Percentiles rank a stretch among this genome's conserved stretches.
phyloP scores from a whole-genome alignment of 2,797 vertebrate species.

The Rhynchonycteris naso region DNA sequence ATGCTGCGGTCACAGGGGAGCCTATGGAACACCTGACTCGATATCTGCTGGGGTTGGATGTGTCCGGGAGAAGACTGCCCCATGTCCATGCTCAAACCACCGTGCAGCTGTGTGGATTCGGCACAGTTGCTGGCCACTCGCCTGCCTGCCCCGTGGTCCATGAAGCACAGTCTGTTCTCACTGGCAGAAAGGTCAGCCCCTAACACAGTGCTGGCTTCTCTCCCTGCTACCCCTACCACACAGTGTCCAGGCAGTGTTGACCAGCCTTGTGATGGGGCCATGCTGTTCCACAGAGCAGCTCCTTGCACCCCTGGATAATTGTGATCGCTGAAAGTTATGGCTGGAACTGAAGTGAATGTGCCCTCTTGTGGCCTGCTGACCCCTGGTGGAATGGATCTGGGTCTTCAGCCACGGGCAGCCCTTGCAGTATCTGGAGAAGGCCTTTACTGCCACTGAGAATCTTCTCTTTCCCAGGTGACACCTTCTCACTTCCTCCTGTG shows the following conservation, averaged over 20 bases:
- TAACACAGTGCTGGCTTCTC: background rate
- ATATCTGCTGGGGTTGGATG: background rate
- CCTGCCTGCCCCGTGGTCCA: background rate
- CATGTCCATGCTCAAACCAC: background rate
- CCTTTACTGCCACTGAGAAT: background rate
- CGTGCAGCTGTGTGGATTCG: background rate
- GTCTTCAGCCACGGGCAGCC: background rate
- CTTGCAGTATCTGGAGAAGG: background rate
- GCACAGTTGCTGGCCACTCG: background rate
- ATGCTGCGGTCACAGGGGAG: background rate
- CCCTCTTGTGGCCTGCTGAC: background rate
- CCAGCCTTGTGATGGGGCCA: background rate
- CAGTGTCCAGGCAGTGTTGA: background rate
- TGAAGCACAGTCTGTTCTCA: background rate
- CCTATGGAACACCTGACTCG: background rate
- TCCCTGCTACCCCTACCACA: rapidly evolving
- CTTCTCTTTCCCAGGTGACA: background rate
- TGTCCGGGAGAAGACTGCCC: background rate
- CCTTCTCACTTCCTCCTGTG: background rate
- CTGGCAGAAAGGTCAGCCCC: background rate
- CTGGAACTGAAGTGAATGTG: background rate
- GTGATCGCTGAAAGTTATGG: background rate
- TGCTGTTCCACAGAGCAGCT: background rate
- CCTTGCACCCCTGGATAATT: background rate
- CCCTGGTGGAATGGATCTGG: background rate